Evolutionary conservation across 2,888 invertebrate genomes (phyloP).

Genomic region (Acanthosepion pharaonis): DNA sequence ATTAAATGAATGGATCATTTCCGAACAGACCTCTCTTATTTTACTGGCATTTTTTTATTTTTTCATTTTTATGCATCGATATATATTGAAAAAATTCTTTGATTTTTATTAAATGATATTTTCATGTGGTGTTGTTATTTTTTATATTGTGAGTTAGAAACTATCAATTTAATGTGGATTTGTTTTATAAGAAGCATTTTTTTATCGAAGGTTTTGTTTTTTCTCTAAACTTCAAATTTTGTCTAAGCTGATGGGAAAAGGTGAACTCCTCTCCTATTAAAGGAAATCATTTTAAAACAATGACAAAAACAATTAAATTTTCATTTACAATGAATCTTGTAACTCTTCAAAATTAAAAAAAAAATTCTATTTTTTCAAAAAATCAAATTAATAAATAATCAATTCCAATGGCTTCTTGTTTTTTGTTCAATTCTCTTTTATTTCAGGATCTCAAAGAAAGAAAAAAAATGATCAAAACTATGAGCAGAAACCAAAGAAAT

Average conservation of each 20-base stretch:
- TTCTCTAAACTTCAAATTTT: neutral
- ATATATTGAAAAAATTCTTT: too few relatives aligned
- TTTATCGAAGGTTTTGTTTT: neutral
- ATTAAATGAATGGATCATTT: too few relatives aligned
- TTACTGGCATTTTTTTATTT: too few relatives aligned
- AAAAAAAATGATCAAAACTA: neutral
- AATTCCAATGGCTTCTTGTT: neutral
- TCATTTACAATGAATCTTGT: neutral
- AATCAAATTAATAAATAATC: slow-evolving; percentile 33
- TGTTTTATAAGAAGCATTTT: neutral
- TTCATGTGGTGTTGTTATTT: too few relatives aligned
- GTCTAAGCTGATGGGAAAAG: neutral
- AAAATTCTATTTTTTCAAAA: slow-evolving; percentile 1
- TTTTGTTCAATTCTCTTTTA: neutral
- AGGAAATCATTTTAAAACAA: neutral
- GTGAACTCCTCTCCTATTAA: neutral
- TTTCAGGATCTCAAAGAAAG: neutral
- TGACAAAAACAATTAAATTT: neutral
- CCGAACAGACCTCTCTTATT: too few relatives aligned
- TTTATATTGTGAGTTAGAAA: too few relatives aligned
- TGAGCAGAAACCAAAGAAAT: neutral
- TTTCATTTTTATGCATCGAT: too few relatives aligned
- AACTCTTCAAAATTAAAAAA: neutral
- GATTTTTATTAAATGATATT: too few relatives aligned
- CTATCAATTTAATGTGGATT: too few relatives aligned